Base-by-base conservation (phyloP, 1,140 invertebrate species). In the Bilobella aurantiaca region DNA sequence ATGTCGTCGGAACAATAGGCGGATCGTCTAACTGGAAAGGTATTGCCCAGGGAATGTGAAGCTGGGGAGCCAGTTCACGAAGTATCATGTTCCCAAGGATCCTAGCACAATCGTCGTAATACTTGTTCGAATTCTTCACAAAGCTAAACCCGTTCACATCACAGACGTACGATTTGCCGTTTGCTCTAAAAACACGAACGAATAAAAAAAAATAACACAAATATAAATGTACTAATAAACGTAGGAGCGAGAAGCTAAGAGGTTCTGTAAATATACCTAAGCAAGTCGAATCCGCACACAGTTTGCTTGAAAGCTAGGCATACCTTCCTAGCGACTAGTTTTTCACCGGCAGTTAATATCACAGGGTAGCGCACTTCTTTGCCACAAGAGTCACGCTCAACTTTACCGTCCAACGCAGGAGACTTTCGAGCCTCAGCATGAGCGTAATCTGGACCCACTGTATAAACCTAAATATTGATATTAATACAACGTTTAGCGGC, bases 71-170 rank as follows among this genome's bases (percentile, higher is more conserved):
- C 32, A 98, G 78, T 76, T 95, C 90, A 63, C 94, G 81, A 25
- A 98, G 79, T 57, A 98, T 96, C 86, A 90, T 89, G 74, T 96
- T 95, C 34, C 90, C 92, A 63, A 99, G 79, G 65, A 99, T 98
- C 78, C 96, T 96, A 3, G 96, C 93, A 79, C 94, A 98, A 76
- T 99, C 97, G 78, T 99, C 96, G 76, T 99, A 99, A 80, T 99
- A 99, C 77, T 99, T 99, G 75, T 92, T 94, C 0, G 96, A 98
- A 77, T 97, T 99, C 77, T 99, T 99, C 5, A 99, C 97, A 80
- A 99, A 99, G 76, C 93, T 98, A 78, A 99, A 99, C 1, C 97
- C 97, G 81, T 99, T 99, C 0, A 99, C 96, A 81, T 99, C 97
- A 80, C 96, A 99, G 0, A 99, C 97, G 78, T 93, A 99, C 0